phyloP scores from a whole-genome alignment of 2,797 vertebrate genomes.

The Scolopax rusticola region DNA sequence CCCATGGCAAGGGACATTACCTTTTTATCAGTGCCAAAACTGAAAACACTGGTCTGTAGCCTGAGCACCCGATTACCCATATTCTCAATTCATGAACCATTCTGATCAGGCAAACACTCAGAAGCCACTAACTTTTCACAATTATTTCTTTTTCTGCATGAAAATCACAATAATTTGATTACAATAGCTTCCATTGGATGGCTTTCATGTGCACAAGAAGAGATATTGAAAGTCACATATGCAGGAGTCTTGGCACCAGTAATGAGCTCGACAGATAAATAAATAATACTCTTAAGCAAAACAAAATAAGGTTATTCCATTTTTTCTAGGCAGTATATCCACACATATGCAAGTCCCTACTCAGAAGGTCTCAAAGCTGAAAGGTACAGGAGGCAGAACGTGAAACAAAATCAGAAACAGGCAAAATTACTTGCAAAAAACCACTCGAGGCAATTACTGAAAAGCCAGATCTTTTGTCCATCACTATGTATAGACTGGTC shows the following conservation, averaged over 20 bases:
- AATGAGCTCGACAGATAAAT: background rate
- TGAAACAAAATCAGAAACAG: background rate
- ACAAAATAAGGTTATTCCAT: background rate
- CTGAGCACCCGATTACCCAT: background rate
- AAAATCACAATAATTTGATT: background rate
- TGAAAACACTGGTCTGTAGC: background rate
- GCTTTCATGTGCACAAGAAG: background rate
- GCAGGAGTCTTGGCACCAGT: background rate
- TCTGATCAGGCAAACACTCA: background rate
- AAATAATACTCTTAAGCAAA: background rate
- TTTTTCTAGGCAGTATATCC: background rate
- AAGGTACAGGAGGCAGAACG: background rate
- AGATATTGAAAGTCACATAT: background rate
- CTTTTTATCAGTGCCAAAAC: background rate
- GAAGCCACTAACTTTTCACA: background rate
- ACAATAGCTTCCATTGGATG: background rate
- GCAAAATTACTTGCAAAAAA: background rate
- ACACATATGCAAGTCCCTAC: background rate
- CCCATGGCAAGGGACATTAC: background rate
- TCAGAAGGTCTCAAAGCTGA: background rate
- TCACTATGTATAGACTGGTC: background rate
- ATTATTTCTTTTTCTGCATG: background rate
- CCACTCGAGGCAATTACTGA: background rate
- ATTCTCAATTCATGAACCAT: background rate
- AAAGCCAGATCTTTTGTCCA: background rate